A percentile compares a stretch with the other conserved stretches of the same genome.
These are phyloP conservation scores for Drosophila multiciliata DNA, from an alignment of 2,888 invertebrate genomes.

Conservation along the genomic window DNA sequence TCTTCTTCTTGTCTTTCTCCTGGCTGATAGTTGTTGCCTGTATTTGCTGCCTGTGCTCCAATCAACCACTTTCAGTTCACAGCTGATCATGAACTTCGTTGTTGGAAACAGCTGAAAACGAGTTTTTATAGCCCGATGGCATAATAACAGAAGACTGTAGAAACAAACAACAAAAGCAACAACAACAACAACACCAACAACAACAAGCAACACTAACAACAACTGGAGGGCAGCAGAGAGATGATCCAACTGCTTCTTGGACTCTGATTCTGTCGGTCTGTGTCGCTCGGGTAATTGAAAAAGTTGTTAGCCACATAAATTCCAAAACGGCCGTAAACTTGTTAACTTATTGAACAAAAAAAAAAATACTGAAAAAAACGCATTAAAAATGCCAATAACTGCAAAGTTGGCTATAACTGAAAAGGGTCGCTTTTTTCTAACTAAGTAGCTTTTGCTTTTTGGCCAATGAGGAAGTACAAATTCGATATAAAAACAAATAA, in stretches of 20 bases:
- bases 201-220: constrained; percentile 15
- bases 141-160: constrained; percentile 65
- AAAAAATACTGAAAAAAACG: constrained; percentile 45
- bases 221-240: constrained; percentile 23
- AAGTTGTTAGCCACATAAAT: constrained; percentile 79
- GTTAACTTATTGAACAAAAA: constrained; percentile 61
- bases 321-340: constrained; percentile 77
- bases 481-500: constrained; percentile 26
- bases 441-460: constrained; percentile 41
- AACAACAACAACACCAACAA: constrained; percentile 10
- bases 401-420: constrained; percentile 10
- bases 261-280: constrained; percentile 38
- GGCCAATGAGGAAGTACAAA: constrained; percentile 71
- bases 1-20: constrained; percentile 9
- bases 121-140: constrained; percentile 74
- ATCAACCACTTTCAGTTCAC: constrained; percentile 81
- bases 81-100: constrained; percentile 78
- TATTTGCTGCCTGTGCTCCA: constrained; percentile 41
- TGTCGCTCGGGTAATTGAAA: constrained; percentile 63
- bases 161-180: constrained; percentile 25
- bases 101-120: constrained; percentile 73
- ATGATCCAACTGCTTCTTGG: constrained; percentile 30
- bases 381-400: constrained; percentile 65
- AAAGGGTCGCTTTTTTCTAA: constrained; percentile 22
- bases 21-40: constrained; percentile 12